Conservation (phyloP, 1,140 invertebrate genomes). For the Holotrichia oblita region DNA sequence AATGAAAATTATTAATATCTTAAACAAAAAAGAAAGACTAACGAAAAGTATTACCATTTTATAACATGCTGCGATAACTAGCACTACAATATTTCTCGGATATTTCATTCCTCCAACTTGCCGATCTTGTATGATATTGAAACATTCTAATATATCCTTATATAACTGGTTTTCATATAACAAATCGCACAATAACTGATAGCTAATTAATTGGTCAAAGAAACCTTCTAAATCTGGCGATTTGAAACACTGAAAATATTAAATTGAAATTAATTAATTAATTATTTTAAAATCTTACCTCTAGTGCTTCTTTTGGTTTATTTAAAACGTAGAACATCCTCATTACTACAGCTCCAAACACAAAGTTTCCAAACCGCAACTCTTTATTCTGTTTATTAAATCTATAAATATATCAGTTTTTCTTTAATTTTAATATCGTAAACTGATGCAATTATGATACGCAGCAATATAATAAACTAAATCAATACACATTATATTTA, state of each 20-base stretch:
- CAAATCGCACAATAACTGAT: constrained; percentile 77
- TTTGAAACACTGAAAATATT: constrained; percentile 73
- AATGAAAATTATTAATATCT: neutral
- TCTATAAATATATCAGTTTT: constrained; percentile 65
- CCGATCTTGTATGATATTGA: constrained; percentile 68
- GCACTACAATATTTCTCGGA: constrained; percentile 72
- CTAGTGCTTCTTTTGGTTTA: constrained; percentile 72
- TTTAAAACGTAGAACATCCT: constrained; percentile 77
- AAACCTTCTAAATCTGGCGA: constrained; percentile 69
- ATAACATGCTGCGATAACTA: constrained; percentile 76
- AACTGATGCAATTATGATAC: too few species aligned
- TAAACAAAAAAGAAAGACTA: too few species aligned
- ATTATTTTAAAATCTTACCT: constrained; percentile 58
- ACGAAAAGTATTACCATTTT: constrained; percentile 77
- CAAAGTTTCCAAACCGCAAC: constrained; percentile 77
- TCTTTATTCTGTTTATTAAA: constrained; percentile 79
- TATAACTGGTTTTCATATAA: too few species aligned
- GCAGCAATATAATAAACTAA: too few species aligned
- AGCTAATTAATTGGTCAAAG: constrained; percentile 77
- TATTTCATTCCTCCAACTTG: constrained; percentile 69
- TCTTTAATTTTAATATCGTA: too few species aligned
- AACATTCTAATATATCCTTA: constrained; percentile 71
- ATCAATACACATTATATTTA: too few species aligned
- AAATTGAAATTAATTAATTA: constrained; percentile 23
- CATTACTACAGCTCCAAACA: constrained; percentile 88